Percentiles rank a stretch among this genome's conserved stretches.
Conservation (phyloP, 2,113 vertebrate species). For the Girardinichthys multiradiatus region DNA sequence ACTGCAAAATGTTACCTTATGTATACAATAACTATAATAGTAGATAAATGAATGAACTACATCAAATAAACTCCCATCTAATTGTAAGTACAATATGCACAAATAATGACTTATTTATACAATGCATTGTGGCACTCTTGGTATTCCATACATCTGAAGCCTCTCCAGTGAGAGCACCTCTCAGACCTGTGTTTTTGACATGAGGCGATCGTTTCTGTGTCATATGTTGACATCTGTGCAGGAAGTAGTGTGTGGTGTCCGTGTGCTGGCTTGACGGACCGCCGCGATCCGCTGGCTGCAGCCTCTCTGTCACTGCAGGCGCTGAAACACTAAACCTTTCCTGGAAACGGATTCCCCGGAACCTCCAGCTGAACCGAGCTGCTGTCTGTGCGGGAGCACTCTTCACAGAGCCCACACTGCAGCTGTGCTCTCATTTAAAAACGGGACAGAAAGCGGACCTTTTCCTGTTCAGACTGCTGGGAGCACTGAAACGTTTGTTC, state of each 20-base stretch:
- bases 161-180: too few relatives aligned
- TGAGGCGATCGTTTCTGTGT: not conserved
- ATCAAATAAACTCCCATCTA: too few relatives aligned
- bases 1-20: too few relatives aligned
- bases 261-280: not conserved
- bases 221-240: conserved; percentile 12
- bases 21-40: too few relatives aligned
- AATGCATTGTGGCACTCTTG: too few relatives aligned
- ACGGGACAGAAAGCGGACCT: not conserved
- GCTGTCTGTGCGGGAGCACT: conserved; percentile 32
- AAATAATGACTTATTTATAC: too few relatives aligned
- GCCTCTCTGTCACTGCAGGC: conserved; percentile 42
- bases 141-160: too few relatives aligned
- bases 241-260: conserved; percentile 7
- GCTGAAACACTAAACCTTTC: conserved; percentile 68
- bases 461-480: not conserved
- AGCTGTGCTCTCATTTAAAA: not conserved
- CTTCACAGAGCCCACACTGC: conserved; percentile 22
- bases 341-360: conserved; percentile 72
- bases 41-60: too few relatives aligned
- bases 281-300: conserved; percentile 6
- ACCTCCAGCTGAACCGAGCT: conserved; percentile 46
- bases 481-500: not conserved
- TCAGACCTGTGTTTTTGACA: too few relatives aligned
- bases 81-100: too few relatives aligned